Percentiles rank a stretch among this genome's conserved stretches.
Evolutionary conservation across 2,113 vertebrate genomes (phyloP).

Genomic region (Trematomus loennbergii): DNA sequence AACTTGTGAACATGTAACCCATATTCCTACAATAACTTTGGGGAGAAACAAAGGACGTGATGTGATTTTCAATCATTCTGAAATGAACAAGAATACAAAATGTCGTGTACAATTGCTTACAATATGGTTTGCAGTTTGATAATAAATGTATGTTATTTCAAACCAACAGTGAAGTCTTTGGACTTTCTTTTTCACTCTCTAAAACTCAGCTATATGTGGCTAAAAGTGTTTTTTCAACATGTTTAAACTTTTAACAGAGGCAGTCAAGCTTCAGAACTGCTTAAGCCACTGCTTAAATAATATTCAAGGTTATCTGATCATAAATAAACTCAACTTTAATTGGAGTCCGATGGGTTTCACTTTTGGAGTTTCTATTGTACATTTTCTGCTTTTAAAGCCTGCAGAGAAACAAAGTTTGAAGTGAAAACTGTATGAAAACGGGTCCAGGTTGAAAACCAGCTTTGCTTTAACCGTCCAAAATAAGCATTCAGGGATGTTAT

Average conservation of each 20-base stretch:
- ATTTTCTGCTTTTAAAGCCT: too few relatives aligned
- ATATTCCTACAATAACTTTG: background rate
- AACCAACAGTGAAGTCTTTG: background rate
- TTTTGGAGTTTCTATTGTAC: background rate
- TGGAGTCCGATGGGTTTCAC: background rate
- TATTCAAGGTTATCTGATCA: background rate
- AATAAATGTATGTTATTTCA: background rate
- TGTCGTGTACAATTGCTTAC: background rate
- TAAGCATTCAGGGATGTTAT: background rate
- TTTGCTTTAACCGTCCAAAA: conserved; percentile 8
- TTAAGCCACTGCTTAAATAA: background rate
- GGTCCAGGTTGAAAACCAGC: conserved; percentile 30
- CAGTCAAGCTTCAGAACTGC: background rate
- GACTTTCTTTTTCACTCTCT: background rate
- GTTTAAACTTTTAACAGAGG: background rate
- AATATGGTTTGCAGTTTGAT: background rate
- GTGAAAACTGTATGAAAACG: background rate
- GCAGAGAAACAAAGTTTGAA: too few relatives aligned
- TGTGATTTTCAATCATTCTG: background rate
- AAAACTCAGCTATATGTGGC: background rate
- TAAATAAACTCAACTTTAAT: background rate
- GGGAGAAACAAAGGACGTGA: background rate
- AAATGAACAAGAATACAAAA: background rate
- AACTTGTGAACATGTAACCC: too few relatives aligned
- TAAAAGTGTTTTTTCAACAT: background rate